Base-by-base conservation (phyloP, 1,140 invertebrate genomes). In the Drosophila aff. region DNA sequence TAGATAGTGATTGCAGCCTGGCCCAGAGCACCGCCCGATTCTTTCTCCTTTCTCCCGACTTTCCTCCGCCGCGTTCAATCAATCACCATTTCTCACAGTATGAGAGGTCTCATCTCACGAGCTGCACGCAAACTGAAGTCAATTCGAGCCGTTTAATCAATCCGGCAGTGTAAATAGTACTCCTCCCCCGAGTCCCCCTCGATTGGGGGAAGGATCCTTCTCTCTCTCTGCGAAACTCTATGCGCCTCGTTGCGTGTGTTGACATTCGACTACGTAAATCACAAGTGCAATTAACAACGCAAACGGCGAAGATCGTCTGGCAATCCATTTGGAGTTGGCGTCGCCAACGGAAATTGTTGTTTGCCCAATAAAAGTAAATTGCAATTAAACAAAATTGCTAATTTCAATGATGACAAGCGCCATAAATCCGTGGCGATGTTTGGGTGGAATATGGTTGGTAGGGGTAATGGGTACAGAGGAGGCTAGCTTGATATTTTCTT, bases 381-480 rank as follows among this genome's bases (percentile, higher is more conserved):
- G 85, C 84, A 90, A 89, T 89, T 84, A 89, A 84, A 84, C 81
- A 84, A 84, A 84, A 89, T 90, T 89, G 85, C 84, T 84, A 87
- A 87, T 87, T 87, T 81, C 83, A 84, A 79, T 81, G 84, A 83
- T 84, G 83, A 87, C 84, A 87, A 78, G 53, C 53, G 62, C 84
- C 80, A 80, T 87, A 83, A 83, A 89, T 89, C 64, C 40, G 59
- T 50, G 21, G 50, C 62, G 28, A 53, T 73, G 53, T 69, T 72
- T 55, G 71, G 62, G 64, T 21, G 49, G 57, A 60, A 44, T 61
- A 52, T 60, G 8, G 23, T 33, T 50, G 11, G 21, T n/a, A 11
- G 21, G 31, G 44, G 67, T 41, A 50, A 72, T 59, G 44, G 52
- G 36, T 72, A 28, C 15, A 28, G 26, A 33, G 36, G 26, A 38